Percentiles rank a stretch among this genome's conserved stretches.
phyloP scores from a whole-genome alignment of 2,888 invertebrate species.

The Smittia sp. region DNA sequence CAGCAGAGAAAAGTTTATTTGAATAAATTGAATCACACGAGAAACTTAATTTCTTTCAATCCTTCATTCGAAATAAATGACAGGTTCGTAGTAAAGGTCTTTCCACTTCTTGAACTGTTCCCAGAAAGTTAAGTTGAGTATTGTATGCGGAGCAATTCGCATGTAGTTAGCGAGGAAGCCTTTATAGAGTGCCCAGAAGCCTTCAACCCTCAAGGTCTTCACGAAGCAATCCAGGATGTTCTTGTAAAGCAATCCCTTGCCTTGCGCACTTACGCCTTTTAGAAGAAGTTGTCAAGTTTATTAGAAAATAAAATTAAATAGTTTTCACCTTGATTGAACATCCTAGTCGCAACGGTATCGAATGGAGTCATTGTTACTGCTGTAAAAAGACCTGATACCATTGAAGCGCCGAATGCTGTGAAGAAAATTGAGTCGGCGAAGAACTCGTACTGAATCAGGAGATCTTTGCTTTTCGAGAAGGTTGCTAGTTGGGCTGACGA shows the following conservation, averaged over 20 bases:
- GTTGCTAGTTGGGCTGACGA: conserved; percentile 81
- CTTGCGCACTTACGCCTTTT: conserved; percentile 57
- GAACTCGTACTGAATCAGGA: conserved; percentile 43
- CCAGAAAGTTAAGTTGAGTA: conserved; percentile 75
- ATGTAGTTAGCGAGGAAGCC: conserved; percentile 73
- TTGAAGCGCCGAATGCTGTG: conserved; percentile 65
- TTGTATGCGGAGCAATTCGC: conserved; percentile 77
- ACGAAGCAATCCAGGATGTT: conserved; percentile 72
- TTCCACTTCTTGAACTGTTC: conserved; percentile 54
- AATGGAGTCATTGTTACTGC: conserved; percentile 79
- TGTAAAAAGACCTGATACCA: conserved; percentile 73
- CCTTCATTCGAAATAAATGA: neutral
- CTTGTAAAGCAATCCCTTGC: conserved; percentile 64
- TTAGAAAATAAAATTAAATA: neutral
- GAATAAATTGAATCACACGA: neutral
- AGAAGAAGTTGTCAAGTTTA: neutral
- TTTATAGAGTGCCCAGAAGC: conserved; percentile 74
- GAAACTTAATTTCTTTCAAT: neutral
- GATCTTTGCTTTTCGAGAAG: conserved; percentile 64
- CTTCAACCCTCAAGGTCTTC: conserved; percentile 75
- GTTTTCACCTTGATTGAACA: conserved; percentile 74
- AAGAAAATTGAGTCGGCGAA: conserved; percentile 55
- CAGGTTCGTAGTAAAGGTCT: conserved; percentile 43
- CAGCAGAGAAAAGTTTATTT: too few relatives aligned
- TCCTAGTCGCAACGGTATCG: conserved; percentile 80